Evolutionary conservation across 2,113 vertebrate genomes (phyloP).

Genomic region (Mesoclemmys tuberculata): DNA sequence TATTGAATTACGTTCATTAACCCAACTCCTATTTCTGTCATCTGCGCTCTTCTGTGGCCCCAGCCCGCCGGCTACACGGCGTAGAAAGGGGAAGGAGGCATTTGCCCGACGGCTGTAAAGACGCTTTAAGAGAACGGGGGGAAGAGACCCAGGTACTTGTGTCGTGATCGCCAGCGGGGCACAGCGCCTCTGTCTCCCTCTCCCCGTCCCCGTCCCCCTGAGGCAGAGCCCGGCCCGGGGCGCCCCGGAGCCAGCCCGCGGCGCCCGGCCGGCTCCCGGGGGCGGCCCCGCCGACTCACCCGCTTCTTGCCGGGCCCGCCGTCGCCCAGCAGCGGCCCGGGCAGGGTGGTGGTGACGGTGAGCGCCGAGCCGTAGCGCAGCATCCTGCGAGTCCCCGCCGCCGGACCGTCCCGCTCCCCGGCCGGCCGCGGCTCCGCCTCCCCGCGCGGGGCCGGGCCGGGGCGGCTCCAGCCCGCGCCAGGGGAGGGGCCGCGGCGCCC

Average conservation of each 20-base stretch:
- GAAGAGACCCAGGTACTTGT: too few species aligned
- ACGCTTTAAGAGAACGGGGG: not conserved
- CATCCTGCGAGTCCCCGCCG: slow-evolving; percentile 34
- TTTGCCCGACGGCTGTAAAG: not conserved
- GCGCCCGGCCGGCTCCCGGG: not conserved
- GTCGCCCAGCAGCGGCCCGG: slow-evolving; percentile 23
- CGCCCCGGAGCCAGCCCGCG: too few species aligned
- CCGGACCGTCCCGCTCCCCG: not conserved
- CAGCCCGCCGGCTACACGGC: too few species aligned
- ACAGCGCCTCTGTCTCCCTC: too few species aligned
- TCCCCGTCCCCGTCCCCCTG: not conserved
- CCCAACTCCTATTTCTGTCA: not conserved
- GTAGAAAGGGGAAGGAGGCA: not conserved
- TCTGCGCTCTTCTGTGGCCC: not conserved
- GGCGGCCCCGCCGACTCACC: slow-evolving; percentile 56
- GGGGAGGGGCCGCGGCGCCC: not conserved
- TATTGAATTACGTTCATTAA: not conserved
- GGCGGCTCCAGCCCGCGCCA: not conserved
- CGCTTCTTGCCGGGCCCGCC: slow-evolving; percentile 59
- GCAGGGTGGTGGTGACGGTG: slow-evolving; percentile 62
- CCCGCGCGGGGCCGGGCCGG: not conserved
- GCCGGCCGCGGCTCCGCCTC: not conserved
- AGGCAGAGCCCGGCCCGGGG: too few species aligned
- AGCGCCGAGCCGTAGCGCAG: slow-evolving; percentile 79
- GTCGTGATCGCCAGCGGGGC: not conserved